Conservation (phyloP, 2,113 vertebrate species). For the Alexandromys fortis region DNA sequence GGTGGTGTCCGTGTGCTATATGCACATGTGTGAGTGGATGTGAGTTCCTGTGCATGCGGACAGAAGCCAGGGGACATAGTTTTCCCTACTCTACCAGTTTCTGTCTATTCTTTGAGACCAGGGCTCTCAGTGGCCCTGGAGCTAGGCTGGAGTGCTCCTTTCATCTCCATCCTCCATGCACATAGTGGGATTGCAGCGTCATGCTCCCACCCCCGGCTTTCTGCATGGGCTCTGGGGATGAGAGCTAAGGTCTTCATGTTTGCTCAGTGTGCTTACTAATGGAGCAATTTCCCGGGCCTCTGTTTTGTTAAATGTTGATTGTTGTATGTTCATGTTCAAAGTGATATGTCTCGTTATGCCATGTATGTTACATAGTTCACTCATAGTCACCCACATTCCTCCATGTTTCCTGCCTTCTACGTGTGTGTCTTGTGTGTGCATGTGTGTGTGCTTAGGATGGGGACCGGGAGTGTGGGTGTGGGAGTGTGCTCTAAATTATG, state of each 20-base stretch:
- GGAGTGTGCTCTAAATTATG: background rate
- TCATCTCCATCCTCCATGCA: background rate
- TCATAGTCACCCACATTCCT: too few species aligned
- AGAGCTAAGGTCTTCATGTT: background rate
- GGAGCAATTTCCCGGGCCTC: background rate
- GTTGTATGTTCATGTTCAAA: background rate
- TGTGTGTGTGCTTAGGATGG: background rate
- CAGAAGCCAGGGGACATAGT: background rate
- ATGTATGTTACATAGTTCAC: background rate
- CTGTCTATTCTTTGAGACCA: too few species aligned
- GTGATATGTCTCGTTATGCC: background rate
- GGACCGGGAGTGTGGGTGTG: background rate
- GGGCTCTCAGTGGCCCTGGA: background rate
- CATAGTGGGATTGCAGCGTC: background rate
- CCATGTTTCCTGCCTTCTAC: background rate
- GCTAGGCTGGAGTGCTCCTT: too few species aligned
- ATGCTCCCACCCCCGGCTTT: background rate
- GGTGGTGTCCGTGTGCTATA: background rate
- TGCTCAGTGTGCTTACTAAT: background rate
- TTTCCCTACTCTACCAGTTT: background rate
- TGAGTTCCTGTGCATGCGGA: too few species aligned
- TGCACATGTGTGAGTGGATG: too few species aligned
- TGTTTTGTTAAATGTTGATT: background rate
- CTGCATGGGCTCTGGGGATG: too few species aligned
- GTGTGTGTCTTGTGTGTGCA: background rate